A percentile compares a stretch with the other conserved stretches of the same genome.
phyloP scores from a whole-genome alignment of 2,797 vertebrate species.

The Avahi laniger region DNA sequence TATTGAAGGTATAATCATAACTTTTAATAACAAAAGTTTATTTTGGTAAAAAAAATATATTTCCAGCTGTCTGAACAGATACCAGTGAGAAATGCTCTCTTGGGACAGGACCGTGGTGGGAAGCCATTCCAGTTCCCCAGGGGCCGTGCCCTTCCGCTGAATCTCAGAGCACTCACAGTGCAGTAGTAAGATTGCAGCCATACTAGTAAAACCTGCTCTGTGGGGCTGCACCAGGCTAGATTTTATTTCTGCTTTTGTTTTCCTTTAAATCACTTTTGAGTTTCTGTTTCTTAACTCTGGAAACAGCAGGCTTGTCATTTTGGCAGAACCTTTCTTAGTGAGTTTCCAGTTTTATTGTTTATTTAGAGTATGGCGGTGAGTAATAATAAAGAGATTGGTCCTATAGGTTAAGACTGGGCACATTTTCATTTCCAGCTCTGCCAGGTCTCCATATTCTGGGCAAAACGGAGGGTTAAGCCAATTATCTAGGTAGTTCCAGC shows the following conservation, averaged over 20 bases:
- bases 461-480: background rate
- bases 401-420: background rate
- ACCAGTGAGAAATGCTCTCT: constrained; percentile 1
- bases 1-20: constrained; percentile 48
- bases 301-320: background rate
- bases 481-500: background rate
- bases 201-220: constrained; percentile 33
- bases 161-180: background rate
- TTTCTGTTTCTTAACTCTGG: constrained; percentile 56
- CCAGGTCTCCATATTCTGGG: background rate
- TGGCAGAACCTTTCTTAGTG: background rate
- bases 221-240: background rate
- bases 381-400: background rate
- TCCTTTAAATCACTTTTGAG: constrained; percentile 42
- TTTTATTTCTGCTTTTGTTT: constrained; percentile 51
- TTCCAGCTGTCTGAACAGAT: constrained; percentile 72
- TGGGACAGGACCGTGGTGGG: background rate
- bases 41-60: constrained; percentile 73
- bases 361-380: background rate
- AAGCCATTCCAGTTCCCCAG: constrained; percentile 45
- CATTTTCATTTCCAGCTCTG: background rate
- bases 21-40: constrained; percentile 70
- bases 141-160: background rate
- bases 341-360: background rate
- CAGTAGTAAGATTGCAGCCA: background rate